Evolutionary conservation across 1,140 invertebrate genomes (phyloP), one percentile per base, ranked within the genome.

Genomic region (Halictus rubicundus): DNA sequence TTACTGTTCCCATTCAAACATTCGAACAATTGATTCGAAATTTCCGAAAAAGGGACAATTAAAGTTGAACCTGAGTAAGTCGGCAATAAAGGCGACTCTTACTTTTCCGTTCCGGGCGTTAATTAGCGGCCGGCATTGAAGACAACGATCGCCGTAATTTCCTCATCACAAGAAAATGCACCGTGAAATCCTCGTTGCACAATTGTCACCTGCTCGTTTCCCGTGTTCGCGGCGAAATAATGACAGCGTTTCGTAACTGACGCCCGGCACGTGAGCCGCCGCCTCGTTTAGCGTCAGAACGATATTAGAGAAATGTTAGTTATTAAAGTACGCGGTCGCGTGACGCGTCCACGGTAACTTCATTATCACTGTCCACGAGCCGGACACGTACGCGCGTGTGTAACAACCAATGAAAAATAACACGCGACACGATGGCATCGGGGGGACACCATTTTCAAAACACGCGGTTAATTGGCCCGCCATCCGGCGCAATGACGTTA

Each of bases 241-340:
- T 76, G 25, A 72, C 59, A 82, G n/a, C 25, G 63, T 66, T 74
- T 79, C 70, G 63, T 66, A 66, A 79, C 52, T 23, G 37, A 60
- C 49, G n/a, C 60, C n/a, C 23, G 9, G 10, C 68, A 52, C 52
- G 57, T 59, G 77, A 75, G 32, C 60, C 70, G 42, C 37, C 60
- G 21, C 25, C 75, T 85, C 83, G 52, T 79, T 82, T 63, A 68
- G 68, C 52, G 71, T 72, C 64, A 49, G 68, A 68, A 27, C n/a
- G 52, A 75, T 82, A 78, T 68, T 85, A 82, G 78, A 85, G 82
- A 85, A 82, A 85, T 82, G 61, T 78, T 75, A 52, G 66, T 86
- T 78, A 85, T 82, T 86, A 85, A 54, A 78, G 74, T 8, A 49
- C 68, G 52, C 70, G n/a, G 39, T 73, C 81, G 69, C 83, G 74